Conservation (phyloP, 2,113 vertebrate genomes). For the Serinus canaria region DNA sequence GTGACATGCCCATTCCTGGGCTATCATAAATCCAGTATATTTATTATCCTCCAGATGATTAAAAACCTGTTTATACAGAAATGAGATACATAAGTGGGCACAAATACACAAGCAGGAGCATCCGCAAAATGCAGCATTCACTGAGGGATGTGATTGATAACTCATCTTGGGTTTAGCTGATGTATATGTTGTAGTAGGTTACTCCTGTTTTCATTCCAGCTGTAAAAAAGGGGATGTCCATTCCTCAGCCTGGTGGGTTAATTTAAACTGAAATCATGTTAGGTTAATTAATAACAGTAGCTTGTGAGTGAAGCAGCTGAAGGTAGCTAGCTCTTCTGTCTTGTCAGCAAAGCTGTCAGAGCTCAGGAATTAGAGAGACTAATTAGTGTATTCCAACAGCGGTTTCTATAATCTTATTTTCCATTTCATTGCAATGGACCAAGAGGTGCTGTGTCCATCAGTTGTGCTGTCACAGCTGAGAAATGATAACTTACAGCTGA, state of each 20-base stretch:
- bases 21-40: not conserved
- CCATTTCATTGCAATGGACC: not conserved
- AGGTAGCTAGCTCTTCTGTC: not conserved
- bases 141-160: not conserved
- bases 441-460: not conserved
- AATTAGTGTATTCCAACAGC: not conserved
- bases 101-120: not conserved
- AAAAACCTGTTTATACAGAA: not conserved
- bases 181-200: not conserved
- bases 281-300: slow-evolving; percentile 52
- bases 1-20: not conserved
- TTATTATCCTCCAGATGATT: not conserved
- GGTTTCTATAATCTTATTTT: not conserved
- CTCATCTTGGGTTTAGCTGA: not conserved
- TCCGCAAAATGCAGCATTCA: not conserved
- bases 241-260: not conserved
- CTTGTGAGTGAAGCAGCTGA: slow-evolving; percentile 27
- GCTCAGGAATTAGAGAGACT: not conserved
- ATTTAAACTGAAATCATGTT: slow-evolving; percentile 46
- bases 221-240: not conserved
- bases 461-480: not conserved
- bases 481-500: not conserved
- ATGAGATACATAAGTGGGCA: not conserved
- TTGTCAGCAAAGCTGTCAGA: slow-evolving; percentile 35
- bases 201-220: not conserved